phyloP scores from a whole-genome alignment of 53 echinoderm and acorn worm genomes.

The Paracentrotus lividus region DNA sequence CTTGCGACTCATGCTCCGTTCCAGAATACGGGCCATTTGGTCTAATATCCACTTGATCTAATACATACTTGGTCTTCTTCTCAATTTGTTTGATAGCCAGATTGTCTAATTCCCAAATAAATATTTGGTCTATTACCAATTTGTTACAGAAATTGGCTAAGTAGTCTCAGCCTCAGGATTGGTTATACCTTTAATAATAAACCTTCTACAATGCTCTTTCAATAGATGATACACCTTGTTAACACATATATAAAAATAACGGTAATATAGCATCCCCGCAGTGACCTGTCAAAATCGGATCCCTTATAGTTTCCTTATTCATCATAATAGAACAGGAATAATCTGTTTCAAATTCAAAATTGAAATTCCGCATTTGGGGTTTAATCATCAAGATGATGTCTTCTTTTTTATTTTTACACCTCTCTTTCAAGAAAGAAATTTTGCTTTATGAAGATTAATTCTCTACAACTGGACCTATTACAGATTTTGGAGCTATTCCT shows the following conservation, averaged over 20 bases:
- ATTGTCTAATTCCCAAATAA: too few species aligned
- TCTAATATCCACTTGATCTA: too few species aligned
- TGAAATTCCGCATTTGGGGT: background rate
- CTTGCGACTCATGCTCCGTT: too few species aligned
- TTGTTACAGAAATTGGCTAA: too few species aligned
- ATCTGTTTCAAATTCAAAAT: background rate
- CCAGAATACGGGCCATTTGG: too few species aligned
- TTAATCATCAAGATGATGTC: background rate
- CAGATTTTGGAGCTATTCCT: too few species aligned
- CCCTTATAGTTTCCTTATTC: background rate
- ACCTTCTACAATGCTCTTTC: background rate
- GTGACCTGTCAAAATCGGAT: constrained; percentile 68
- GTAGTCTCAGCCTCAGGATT: too few species aligned
- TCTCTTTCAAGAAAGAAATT: background rate
- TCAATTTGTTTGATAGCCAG: too few species aligned
- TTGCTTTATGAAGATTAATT: background rate
- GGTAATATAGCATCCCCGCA: constrained; percentile 52
- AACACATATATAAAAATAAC: background rate
- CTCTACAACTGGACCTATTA: too few species aligned
- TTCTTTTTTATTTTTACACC: background rate
- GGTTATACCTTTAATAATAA: too few species aligned
- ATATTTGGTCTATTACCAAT: too few species aligned
- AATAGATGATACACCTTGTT: background rate
- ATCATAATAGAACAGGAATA: background rate
- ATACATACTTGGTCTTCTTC: too few species aligned